Conservation (phyloP, 2,888 invertebrate genomes). For the Phytoseiulus persimilis region DNA sequence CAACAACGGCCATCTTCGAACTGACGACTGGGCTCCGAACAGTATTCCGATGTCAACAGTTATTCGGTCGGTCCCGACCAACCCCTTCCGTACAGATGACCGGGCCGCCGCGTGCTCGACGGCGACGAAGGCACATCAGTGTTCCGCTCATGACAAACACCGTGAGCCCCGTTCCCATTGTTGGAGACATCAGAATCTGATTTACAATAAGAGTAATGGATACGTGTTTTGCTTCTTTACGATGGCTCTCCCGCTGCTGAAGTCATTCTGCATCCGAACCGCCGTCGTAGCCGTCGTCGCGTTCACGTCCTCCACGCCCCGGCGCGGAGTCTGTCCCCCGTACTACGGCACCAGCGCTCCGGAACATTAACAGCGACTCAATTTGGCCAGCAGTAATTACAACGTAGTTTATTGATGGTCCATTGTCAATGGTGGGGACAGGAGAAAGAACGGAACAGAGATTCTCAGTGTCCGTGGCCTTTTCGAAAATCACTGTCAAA, state of each 20-base stretch:
- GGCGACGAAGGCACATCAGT: not conserved
- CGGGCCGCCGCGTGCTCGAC: not conserved
- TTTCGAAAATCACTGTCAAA: not conserved
- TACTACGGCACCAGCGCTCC: not conserved
- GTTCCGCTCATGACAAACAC: not conserved
- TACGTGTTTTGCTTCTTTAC: not conserved
- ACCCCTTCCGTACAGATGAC: not conserved
- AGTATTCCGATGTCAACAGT: not conserved
- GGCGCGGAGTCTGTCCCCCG: too few relatives aligned
- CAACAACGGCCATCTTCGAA: not conserved
- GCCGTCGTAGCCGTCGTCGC: not conserved
- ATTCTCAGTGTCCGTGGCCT: not conserved
- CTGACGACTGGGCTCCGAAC: not conserved
- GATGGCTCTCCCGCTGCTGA: not conserved
- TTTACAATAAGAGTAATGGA: not conserved
- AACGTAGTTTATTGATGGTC: conserved; percentile 5
- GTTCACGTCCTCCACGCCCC: not conserved
- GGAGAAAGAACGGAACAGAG: not conserved
- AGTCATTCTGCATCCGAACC: not conserved
- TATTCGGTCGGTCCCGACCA: not conserved
- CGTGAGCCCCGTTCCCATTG: not conserved
- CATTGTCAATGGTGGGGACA: not conserved
- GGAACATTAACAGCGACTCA: not conserved
- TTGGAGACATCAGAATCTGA: not conserved
- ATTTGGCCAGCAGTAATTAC: conserved; percentile 5